phyloP scores from a whole-genome alignment of 2,113 vertebrate species.

The Cercocebus atys region DNA sequence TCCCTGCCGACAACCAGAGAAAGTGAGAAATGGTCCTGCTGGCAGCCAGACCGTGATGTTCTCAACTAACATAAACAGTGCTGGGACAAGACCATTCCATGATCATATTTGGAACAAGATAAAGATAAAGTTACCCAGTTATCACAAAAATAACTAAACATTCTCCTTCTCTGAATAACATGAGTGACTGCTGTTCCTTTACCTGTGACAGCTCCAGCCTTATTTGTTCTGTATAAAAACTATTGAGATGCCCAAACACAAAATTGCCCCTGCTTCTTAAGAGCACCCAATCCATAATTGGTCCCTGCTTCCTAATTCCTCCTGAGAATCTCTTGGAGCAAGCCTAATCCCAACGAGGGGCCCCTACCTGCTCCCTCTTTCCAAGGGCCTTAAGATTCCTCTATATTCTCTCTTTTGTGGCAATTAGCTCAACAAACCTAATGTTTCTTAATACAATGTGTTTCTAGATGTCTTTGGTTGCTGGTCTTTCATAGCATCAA shows the following conservation, averaged over 20 bases:
- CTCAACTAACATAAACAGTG: constrained; percentile 49
- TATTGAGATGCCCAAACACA: not conserved
- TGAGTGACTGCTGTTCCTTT: constrained; percentile 10
- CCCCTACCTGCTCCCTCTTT: not conserved
- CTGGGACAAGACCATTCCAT: constrained; percentile 2
- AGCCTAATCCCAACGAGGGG: not conserved
- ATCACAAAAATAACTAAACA: constrained; percentile 48
- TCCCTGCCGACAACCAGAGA: constrained; percentile 41
- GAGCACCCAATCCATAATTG: not conserved
- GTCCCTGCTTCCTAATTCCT: not conserved
- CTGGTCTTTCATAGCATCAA: not conserved
- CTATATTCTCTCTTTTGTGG: not conserved
- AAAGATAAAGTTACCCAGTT: constrained; percentile 28
- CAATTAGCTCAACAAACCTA: not conserved
- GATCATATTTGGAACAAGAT: constrained; percentile 56
- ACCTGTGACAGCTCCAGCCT: not conserved
- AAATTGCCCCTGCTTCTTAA: not conserved
- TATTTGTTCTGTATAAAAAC: not conserved
- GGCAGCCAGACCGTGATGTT: constrained; percentile 32
- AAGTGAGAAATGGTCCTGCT: constrained; percentile 58
- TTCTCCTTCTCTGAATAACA: constrained; percentile 27
- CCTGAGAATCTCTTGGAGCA: not conserved
- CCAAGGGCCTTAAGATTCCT: not conserved
- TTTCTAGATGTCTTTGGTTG: not conserved
- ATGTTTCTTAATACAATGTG: not conserved